Evolutionary conservation across 2,888 invertebrate genomes (phyloP).

Genomic region (Tolmerus cingulatus): DNA sequence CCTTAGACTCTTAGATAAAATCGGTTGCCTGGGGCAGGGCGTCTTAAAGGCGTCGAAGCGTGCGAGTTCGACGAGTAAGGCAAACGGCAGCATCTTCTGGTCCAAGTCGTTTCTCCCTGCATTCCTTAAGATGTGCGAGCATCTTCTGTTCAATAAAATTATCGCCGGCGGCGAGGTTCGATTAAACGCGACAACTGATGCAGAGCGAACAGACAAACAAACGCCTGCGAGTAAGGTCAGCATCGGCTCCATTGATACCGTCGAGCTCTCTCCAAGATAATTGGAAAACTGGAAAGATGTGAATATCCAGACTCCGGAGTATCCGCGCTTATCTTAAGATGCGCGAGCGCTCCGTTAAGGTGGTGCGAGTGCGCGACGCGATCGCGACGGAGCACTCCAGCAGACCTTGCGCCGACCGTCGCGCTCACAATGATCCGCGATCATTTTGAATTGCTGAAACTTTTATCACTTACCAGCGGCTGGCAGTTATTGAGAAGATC

Average conservation of each 20-base stretch:
- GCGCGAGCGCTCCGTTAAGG: neutral
- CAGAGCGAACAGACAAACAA: neutral
- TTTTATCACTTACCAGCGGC: conserved; percentile 7
- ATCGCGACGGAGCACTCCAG: neutral
- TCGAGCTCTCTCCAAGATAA: neutral
- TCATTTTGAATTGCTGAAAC: conserved; percentile 3
- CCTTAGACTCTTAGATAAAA: neutral
- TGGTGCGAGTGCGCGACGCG: neutral
- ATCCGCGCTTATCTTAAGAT: neutral
- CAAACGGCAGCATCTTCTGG: neutral
- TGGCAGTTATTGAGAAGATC: conserved; percentile 40
- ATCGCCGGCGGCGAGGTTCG: neutral
- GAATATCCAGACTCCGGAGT: neutral
- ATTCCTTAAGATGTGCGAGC: neutral
- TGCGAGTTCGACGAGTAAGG: neutral
- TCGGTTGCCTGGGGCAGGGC: neutral
- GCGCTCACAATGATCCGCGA: neutral
- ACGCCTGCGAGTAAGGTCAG: conserved; percentile 18
- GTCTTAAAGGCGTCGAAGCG: neutral
- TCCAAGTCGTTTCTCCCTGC: neutral
- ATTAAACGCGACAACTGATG: neutral
- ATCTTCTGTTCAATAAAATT: conserved; percentile 23
- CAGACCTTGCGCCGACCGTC: neutral
- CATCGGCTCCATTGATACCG: conserved; percentile 8
- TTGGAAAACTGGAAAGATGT: conserved; percentile 33